A percentile compares a stretch with the other conserved stretches of the same genome.
Conservation (phyloP, 2,888 invertebrate genomes). For the Microctonus brassicae region DNA sequence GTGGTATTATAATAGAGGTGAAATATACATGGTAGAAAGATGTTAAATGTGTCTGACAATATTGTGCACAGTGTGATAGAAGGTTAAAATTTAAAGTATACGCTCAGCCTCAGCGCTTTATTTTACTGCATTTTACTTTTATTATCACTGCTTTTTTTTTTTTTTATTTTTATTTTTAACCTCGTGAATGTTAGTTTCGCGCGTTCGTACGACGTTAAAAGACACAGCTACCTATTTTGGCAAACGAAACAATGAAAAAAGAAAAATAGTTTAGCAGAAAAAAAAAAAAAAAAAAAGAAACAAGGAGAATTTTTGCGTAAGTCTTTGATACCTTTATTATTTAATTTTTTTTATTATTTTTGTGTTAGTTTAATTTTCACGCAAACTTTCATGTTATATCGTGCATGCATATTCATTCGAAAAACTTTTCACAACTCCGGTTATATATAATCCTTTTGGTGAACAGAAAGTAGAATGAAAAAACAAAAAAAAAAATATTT, state of each 20-base stretch:
- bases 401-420: constrained; percentile 23
- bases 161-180: neutral
- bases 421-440: neutral
- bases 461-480: neutral
- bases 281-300: constrained; percentile 3
- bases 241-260: neutral
- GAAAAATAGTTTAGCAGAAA: neutral
- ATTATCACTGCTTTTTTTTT: neutral
- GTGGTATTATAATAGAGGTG: neutral
- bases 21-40: constrained; percentile 23
- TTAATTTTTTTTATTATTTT: neutral
- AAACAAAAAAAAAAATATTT: neutral
- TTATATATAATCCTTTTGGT: constrained; percentile 10
- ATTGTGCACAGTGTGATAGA: constrained; percentile 19
- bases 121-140: too few species aligned
- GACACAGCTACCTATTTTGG: neutral
- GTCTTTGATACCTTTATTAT: constrained; percentile 13
- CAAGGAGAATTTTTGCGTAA: constrained; percentile 7
- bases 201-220: neutral
- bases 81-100: neutral
- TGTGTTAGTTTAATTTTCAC: constrained; percentile 2
- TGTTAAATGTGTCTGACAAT: constrained; percentile 41
- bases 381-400: constrained; percentile 23
- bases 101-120: too few species aligned
- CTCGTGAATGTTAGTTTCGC: neutral